These are phyloP conservation scores for Apotomis betuletana DNA, from an alignment of 2,888 invertebrate species.

Conservation along the genomic window DNA sequence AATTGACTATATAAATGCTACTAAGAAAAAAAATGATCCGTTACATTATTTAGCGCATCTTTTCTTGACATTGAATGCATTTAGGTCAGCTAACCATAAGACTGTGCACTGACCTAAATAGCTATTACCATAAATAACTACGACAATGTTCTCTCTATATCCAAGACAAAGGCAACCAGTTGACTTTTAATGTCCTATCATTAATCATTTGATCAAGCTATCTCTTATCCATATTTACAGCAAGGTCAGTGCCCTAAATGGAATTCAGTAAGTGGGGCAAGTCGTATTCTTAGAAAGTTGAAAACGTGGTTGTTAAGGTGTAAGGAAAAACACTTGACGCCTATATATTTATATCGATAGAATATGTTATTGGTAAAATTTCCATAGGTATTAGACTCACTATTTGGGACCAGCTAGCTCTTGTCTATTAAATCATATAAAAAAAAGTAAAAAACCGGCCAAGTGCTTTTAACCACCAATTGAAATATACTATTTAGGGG, in stretches of 20 bases:
- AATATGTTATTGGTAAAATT: too few species aligned
- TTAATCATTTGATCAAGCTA: conserved; percentile 25
- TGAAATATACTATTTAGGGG: too few species aligned
- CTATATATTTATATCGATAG: background rate
- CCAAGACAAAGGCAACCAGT: conserved; percentile 19
- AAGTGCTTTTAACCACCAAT: too few species aligned
- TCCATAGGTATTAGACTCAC: too few species aligned
- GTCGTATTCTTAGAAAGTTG: conserved; percentile 22
- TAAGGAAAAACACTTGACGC: conserved; percentile 28
- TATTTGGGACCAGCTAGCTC: too few species aligned
- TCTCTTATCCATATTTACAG: conserved; percentile 26
- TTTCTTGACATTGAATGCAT: background rate
- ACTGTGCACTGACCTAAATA: conserved; percentile 13
- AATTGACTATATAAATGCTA: too few species aligned
- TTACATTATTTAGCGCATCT: background rate
- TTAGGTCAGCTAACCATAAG: background rate
- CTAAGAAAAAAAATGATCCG: too few species aligned
- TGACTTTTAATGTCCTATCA: conserved; percentile 16
- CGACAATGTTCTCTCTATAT: conserved; percentile 20
- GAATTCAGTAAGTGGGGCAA: conserved; percentile 19
- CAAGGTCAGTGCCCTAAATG: conserved; percentile 34
- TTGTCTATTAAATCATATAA: too few species aligned
- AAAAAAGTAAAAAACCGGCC: too few species aligned
- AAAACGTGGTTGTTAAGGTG: conserved; percentile 20
- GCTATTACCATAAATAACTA: background rate